Evolutionary conservation across 2,888 invertebrate genomes (phyloP).

Genomic region (Eilema griseolum): DNA sequence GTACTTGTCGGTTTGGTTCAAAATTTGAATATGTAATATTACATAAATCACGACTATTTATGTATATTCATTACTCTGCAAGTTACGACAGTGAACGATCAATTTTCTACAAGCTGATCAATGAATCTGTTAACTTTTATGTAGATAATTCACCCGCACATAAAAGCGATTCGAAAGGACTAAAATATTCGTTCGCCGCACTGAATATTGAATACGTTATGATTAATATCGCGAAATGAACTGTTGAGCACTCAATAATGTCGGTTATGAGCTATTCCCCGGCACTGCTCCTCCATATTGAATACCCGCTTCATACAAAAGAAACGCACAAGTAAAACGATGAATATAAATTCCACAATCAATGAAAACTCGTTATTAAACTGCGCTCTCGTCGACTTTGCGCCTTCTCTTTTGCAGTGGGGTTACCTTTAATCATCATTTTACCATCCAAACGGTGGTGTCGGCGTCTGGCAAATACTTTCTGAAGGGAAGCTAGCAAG

Average conservation of each 20-base stretch:
- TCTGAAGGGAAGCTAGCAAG: no score
- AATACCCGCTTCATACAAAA: not conserved
- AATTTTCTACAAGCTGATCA: not conserved
- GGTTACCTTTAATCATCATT: no score
- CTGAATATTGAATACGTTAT: conserved; percentile 11
- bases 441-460: not conserved
- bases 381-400: not conserved
- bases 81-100: not conserved
- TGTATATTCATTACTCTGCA: not conserved
- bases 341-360: conserved; percentile 12
- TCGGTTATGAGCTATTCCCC: conserved; percentile 8
- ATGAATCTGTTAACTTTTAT: conserved; percentile 2
- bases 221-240: conserved; percentile 7
- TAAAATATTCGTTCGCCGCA: not conserved
- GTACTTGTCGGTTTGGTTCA: not conserved
- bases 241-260: not conserved
- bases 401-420: not conserved
- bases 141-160: not conserved
- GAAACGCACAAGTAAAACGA: not conserved
- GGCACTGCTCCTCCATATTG: conserved; percentile 2
- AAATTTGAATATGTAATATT: not conserved
- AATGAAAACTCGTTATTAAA: conserved; percentile 9
- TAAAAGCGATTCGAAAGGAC: conserved; percentile 6
- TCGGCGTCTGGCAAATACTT: not conserved
- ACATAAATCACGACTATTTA: not conserved